phyloP scores from a whole-genome alignment of 2,888 invertebrate genomes.

The Pyrgus malvae region DNA sequence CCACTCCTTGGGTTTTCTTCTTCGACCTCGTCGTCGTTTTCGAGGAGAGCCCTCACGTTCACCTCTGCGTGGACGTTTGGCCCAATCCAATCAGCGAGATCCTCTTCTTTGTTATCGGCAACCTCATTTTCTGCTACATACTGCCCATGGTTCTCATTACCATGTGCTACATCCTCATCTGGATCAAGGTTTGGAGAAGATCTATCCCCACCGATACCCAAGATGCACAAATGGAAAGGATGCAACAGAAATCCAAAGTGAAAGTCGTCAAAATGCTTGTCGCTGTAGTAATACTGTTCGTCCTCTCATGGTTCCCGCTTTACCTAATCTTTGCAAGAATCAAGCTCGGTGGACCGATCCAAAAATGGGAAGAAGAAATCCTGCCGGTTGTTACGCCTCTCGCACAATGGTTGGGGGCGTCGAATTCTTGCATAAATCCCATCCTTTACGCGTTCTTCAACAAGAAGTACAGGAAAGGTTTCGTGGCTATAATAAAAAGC shows the following conservation, averaged over 20 bases:
- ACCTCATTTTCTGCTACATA: constrained; percentile 94
- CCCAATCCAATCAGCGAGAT: constrained; percentile 91
- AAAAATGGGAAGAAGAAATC: constrained; percentile 90
- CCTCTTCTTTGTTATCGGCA: constrained; percentile 93
- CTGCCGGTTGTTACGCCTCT: constrained; percentile 91
- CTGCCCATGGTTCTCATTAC: constrained; percentile 95
- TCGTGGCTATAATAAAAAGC: constrained; percentile 93
- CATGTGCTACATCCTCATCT: constrained; percentile 95
- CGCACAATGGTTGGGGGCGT: constrained; percentile 95
- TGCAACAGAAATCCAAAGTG: constrained; percentile 96
- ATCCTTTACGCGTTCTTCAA: constrained; percentile 97
- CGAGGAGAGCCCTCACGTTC: constrained; percentile 88
- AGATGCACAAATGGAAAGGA: constrained; percentile 94
- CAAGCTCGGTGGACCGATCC: constrained; percentile 89
- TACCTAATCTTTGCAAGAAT: constrained; percentile 94
- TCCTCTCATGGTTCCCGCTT: constrained; percentile 95
- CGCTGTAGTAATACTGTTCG: constrained; percentile 95
- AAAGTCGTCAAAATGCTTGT: constrained; percentile 97
- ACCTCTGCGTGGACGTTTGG: constrained; percentile 92
- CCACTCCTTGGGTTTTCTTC: constrained; percentile 95
- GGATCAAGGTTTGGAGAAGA: constrained; percentile 94
- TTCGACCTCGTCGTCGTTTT: constrained; percentile 90
- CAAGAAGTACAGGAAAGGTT: constrained; percentile 95
- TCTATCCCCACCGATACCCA: constrained; percentile 95
- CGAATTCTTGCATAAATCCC: constrained; percentile 97